A percentile compares a stretch with the other conserved stretches of the same genome.
Conservation (phyloP, 1,140 invertebrate genomes). For the Piezodorus guildinii region DNA sequence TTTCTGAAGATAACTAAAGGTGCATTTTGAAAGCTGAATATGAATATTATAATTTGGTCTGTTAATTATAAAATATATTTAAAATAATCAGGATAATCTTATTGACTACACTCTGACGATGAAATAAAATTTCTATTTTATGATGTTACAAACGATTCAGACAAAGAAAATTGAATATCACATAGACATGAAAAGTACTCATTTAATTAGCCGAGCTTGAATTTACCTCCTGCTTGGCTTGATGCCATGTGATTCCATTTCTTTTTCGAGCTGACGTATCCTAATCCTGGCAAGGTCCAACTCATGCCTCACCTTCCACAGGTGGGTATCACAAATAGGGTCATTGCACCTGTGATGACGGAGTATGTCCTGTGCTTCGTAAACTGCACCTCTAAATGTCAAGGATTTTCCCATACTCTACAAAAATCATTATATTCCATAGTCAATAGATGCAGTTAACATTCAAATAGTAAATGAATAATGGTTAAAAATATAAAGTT, state of each 20-base stretch:
- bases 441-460: no score
- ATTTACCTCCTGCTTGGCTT: constrained; percentile 37
- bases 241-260: constrained; percentile 67
- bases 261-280: constrained; percentile 72
- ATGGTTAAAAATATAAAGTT: not conserved
- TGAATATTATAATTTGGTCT: no score
- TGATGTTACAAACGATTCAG: not conserved
- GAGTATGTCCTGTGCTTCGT: constrained; percentile 61
- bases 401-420: constrained; percentile 69
- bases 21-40: no score
- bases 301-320: constrained; percentile 82
- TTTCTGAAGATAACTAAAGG: no score
- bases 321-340: constrained; percentile 66
- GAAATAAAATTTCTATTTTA: no score
- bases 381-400: constrained; percentile 78
- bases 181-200: no score
- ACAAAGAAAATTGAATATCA: not conserved
- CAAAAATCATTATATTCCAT: constrained; percentile 1
- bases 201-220: not conserved
- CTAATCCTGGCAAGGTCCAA: constrained; percentile 71
- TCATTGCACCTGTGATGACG: constrained; percentile 57
- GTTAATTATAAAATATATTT: no score
- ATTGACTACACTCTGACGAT: no score
- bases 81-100: no score
- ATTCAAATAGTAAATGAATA: no score